Percentiles rank a stretch among this genome's conserved stretches.
Conservation (phyloP, 2,888 invertebrate species). For the Erpobdella octoculata region DNA sequence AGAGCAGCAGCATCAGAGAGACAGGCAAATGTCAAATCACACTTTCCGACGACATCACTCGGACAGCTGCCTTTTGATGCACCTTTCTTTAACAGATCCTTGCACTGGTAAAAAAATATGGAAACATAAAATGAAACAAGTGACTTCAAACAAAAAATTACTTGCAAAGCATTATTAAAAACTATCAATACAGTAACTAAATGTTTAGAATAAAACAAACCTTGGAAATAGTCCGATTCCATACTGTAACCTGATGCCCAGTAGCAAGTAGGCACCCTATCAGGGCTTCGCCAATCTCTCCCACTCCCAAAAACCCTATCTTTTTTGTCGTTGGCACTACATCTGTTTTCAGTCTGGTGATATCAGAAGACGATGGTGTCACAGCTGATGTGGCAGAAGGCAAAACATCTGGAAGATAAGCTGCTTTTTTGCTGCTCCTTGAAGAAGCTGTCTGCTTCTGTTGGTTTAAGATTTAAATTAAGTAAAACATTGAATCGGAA, state of each 20-base stretch:
- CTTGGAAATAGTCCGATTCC: conserved; percentile 19
- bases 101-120: conserved; percentile 23
- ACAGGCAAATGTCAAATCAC: conserved; percentile 18
- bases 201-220: conserved; percentile 1
- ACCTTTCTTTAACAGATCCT: conserved; percentile 17
- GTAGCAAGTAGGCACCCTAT: conserved; percentile 3
- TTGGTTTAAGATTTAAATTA: neutral
- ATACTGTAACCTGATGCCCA: conserved; percentile 4
- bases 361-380: no score
- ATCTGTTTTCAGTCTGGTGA: neutral
- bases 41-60: conserved; percentile 1
- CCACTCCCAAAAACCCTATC: conserved; percentile 22
- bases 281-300: conserved; percentile 12
- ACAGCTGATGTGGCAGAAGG: neutral
- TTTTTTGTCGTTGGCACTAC: conserved; percentile 19
- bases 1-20: conserved; percentile 20
- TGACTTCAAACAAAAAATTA: neutral
- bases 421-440: neutral
- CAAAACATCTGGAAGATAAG: conserved; percentile 22
- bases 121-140: neutral
- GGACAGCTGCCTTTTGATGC: conserved; percentile 5
- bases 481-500: neutral
- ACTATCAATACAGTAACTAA: neutral
- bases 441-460: conserved; percentile 1
- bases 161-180: neutral